These are phyloP conservation scores for Drosophila varians DNA, from an alignment of 1,140 invertebrate species.

Conservation along the genomic window DNA sequence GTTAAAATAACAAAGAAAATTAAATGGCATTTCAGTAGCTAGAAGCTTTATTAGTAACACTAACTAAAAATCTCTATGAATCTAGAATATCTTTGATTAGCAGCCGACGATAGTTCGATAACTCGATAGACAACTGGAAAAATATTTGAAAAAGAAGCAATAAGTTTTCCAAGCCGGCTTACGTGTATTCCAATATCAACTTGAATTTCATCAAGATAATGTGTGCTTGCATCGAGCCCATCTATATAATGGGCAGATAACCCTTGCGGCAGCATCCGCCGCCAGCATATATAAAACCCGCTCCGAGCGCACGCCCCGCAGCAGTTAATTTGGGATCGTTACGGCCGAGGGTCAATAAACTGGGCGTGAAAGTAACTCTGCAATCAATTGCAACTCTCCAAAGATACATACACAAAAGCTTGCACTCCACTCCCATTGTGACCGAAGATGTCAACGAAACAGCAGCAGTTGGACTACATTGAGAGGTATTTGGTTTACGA, in stretches of 20 bases:
- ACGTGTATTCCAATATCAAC: conserved; percentile 16
- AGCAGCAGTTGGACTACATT: conserved; percentile 69
- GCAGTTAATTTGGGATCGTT: neutral
- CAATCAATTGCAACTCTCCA: neutral
- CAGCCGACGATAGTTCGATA: neutral
- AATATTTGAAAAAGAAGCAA: conserved; percentile 1
- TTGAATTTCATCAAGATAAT: conserved; percentile 1
- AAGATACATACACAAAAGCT: neutral
- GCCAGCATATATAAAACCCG: neutral
- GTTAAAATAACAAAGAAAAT: neutral
- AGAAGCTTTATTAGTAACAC: too few relatives aligned
- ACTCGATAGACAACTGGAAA: neutral
- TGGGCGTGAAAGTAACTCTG: neutral
- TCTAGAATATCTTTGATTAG: neutral
- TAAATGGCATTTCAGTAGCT: neutral
- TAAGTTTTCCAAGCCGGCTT: neutral
- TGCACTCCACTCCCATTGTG: conserved; percentile 1
- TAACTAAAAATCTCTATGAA: too few relatives aligned
- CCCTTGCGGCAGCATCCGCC: neutral
- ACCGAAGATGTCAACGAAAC: conserved; percentile 47
- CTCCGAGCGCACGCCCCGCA: neutral
- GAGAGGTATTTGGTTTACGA: conserved; percentile 62
- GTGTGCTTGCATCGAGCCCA: neutral
- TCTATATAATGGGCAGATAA: neutral
- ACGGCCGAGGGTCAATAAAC: neutral